phyloP scores from a whole-genome alignment of 2,797 vertebrate species.

The Chelon labrosus region DNA sequence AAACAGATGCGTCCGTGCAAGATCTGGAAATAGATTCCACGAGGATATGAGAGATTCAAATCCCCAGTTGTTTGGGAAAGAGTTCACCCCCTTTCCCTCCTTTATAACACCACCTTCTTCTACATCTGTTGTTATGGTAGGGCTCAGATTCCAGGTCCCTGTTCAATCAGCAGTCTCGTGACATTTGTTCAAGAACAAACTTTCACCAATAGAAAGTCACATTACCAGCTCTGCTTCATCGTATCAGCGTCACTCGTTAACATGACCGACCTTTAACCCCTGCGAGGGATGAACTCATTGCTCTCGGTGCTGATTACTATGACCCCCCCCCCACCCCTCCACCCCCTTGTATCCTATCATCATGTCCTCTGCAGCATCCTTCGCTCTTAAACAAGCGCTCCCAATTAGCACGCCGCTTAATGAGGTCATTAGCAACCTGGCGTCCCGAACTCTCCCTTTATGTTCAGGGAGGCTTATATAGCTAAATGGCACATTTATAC shows the following conservation, averaged over 20 bases:
- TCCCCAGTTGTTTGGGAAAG: background rate
- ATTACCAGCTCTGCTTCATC: background rate
- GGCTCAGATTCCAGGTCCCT: background rate
- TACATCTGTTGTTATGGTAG: too few relatives aligned
- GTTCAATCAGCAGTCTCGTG: background rate
- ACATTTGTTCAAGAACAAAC: background rate
- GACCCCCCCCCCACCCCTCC: background rate
- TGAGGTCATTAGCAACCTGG: constrained; percentile 77
- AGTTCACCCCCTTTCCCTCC: background rate
- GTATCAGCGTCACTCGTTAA: background rate
- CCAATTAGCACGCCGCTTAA: constrained; percentile 71
- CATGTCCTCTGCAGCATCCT: constrained; percentile 29
- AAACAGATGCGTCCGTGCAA: constrained; percentile 12
- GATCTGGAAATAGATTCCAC: constrained; percentile 7
- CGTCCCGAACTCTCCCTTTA: constrained; percentile 40
- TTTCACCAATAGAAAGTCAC: too few relatives aligned
- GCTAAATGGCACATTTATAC: constrained; percentile 65
- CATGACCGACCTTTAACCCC: constrained; percentile 39
- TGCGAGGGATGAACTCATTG: constrained; percentile 2
- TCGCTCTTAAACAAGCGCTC: constrained; percentile 59
- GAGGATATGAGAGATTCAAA: background rate
- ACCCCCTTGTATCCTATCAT: background rate
- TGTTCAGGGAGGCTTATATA: constrained; percentile 39
- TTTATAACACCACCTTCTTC: background rate
- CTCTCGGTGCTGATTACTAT: constrained; percentile 30